Conservation (phyloP, 2,113 vertebrate genomes). For the Aspidoscelis tigris region DNA sequence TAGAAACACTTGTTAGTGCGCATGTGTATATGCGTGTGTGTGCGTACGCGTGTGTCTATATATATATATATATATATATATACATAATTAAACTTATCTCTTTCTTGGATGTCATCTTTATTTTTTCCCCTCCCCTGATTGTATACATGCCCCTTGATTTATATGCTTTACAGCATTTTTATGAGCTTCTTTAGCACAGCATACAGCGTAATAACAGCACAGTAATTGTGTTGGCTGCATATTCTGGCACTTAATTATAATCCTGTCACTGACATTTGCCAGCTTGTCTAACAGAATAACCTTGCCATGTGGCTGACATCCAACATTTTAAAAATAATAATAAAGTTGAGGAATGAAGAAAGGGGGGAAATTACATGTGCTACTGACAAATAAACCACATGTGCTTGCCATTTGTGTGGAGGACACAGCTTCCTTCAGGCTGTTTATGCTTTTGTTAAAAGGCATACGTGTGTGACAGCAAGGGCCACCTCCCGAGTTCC, state of each 20-base stretch:
- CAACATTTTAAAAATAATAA: constrained; percentile 42
- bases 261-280: constrained; percentile 74
- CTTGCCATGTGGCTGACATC: constrained; percentile 70
- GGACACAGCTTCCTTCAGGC: neutral
- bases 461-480: neutral
- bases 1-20: neutral
- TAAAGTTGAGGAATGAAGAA: neutral
- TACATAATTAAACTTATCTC: constrained; percentile 13
- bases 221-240: constrained; percentile 76
- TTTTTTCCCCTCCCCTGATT: constrained; percentile 32
- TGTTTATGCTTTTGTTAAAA: neutral
- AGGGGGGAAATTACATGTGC: neutral
- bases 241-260: constrained; percentile 77
- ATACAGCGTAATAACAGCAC: constrained; percentile 70
- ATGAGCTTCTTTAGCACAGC: constrained; percentile 71
- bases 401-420: constrained; percentile 30
- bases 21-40: too few relatives aligned
- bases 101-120: constrained; percentile 30
- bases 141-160: constrained; percentile 59
- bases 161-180: constrained; percentile 70
- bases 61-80: too few relatives aligned
- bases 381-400: constrained; percentile 29
- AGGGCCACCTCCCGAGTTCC: neutral
- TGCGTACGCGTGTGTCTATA: too few relatives aligned
- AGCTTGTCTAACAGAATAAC: constrained; percentile 73